Percentiles rank a stretch among this genome's conserved stretches.
These are phyloP conservation scores for Drosophila burlai DNA, from an alignment of 1,140 invertebrate genomes.

Conservation along the genomic window DNA sequence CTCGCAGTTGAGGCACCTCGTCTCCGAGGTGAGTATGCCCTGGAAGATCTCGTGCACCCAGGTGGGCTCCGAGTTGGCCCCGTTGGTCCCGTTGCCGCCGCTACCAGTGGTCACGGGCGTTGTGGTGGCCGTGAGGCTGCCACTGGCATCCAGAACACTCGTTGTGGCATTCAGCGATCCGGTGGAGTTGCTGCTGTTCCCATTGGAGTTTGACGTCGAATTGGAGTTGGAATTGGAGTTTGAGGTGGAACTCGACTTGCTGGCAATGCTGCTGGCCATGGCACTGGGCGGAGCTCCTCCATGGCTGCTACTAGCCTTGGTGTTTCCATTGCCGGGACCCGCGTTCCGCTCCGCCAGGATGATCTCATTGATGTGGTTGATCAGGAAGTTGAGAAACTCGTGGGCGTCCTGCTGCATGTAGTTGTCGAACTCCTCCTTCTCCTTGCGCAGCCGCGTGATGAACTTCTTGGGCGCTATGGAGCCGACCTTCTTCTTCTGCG, in stretches of 20 bases:
- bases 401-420: constrained; percentile 99
- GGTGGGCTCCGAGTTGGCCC: constrained; percentile 93
- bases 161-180: constrained; percentile 72
- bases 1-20: constrained; percentile 99
- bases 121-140: constrained; percentile 62
- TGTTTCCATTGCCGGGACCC: constrained; percentile 80
- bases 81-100: constrained; percentile 47
- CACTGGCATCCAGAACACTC: constrained; percentile 62
- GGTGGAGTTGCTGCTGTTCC: constrained; percentile 85
- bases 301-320: constrained; percentile 10
- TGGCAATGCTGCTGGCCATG: constrained; percentile 63
- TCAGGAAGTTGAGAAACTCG: constrained; percentile 99
- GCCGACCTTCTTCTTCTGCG: constrained; percentile 99
- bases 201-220: constrained; percentile 82
- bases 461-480: constrained; percentile 99
- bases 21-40: constrained; percentile 99
- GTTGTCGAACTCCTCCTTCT: constrained; percentile 99
- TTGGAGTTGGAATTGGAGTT: constrained; percentile 83
- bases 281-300: constrained; percentile 16
- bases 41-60: constrained; percentile 99
- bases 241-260: constrained; percentile 69
- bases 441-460: constrained; percentile 98
- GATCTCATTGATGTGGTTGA: constrained; percentile 98
- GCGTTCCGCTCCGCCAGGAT: constrained; percentile 95
- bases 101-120: constrained; percentile 49